A percentile compares a stretch with the other conserved stretches of the same genome.
These are phyloP conservation scores for Siniperca scherzeri DNA, from an alignment of 2,797 vertebrate species.

Conservation along the genomic window DNA sequence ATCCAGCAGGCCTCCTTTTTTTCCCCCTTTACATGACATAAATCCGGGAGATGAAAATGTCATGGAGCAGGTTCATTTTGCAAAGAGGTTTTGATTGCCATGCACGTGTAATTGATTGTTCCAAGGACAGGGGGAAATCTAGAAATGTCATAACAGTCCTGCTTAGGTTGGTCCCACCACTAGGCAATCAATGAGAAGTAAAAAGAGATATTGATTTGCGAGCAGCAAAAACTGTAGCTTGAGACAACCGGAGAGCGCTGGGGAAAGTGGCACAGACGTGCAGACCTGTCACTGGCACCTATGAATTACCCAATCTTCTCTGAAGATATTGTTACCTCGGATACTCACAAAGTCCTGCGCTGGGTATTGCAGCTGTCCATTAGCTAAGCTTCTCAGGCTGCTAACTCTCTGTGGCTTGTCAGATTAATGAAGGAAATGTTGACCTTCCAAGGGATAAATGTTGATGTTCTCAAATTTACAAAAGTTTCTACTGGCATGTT, in stretches of 20 bases:
- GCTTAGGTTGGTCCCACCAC: constrained; percentile 89
- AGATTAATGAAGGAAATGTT: constrained; percentile 85
- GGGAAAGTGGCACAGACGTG: constrained; percentile 83
- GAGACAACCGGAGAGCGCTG: constrained; percentile 82
- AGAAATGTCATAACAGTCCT: constrained; percentile 92
- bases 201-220: constrained; percentile 90
- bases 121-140: constrained; percentile 91
- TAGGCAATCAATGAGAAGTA: constrained; percentile 90
- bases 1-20: constrained; percentile 54
- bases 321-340: constrained; percentile 84
- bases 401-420: constrained; percentile 76
- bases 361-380: constrained; percentile 82
- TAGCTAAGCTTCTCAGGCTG: constrained; percentile 76
- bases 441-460: constrained; percentile 82
- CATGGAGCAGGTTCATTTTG: constrained; percentile 90
- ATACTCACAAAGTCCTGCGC: constrained; percentile 71
- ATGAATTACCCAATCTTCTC: constrained; percentile 85
- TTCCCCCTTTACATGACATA: constrained; percentile 81
- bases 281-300: constrained; percentile 86
- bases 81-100: constrained; percentile 92
- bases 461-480: constrained; percentile 80
- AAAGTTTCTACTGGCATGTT: constrained; percentile 70
- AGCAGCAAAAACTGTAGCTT: constrained; percentile 88
- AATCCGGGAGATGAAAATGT: constrained; percentile 91
- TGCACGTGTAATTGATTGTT: constrained; percentile 91